These are phyloP conservation scores for Resseliella maxima DNA, from an alignment of 2,888 invertebrate genomes.

Conservation along the genomic window DNA sequence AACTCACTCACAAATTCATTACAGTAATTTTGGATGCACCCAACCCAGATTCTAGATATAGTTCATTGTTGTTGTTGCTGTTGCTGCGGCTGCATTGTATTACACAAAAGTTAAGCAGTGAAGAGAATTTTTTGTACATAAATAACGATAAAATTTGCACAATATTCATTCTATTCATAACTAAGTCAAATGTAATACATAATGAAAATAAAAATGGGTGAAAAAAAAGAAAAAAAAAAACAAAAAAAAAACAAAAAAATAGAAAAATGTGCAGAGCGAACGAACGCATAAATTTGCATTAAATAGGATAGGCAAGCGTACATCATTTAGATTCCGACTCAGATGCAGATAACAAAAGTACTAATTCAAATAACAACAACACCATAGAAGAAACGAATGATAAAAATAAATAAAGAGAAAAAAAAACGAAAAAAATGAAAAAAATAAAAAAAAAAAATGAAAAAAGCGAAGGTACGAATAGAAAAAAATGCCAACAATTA, in stretches of 20 bases:
- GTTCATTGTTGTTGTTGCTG: too few relatives aligned
- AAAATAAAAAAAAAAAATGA: background rate
- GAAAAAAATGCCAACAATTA: conserved; percentile 49
- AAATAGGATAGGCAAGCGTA: background rate
- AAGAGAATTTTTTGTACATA: conserved; percentile 15
- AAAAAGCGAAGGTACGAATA: background rate
- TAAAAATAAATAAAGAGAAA: background rate
- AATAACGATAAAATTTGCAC: conserved; percentile 38
- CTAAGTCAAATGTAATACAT: too few relatives aligned
- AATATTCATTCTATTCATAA: conserved; percentile 35
- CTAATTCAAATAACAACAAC: background rate
- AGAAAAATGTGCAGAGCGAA: conserved; percentile 31
- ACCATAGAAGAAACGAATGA: background rate
- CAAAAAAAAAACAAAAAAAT: too few relatives aligned
- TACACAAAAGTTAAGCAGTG: too few relatives aligned
- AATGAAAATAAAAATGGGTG: too few relatives aligned
- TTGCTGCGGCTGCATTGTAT: too few relatives aligned
- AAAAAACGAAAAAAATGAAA: background rate
- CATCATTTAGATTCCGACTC: background rate
- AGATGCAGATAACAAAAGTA: conserved; percentile 28
- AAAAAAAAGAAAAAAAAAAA: too few relatives aligned
- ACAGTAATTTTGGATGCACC: too few relatives aligned
- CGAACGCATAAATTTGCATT: conserved; percentile 47
- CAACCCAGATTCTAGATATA: too few relatives aligned
- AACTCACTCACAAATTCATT: too few relatives aligned